Evolutionary conservation across 1,140 invertebrate species (phyloP).

Genomic region (Ceratina calcarata): DNA sequence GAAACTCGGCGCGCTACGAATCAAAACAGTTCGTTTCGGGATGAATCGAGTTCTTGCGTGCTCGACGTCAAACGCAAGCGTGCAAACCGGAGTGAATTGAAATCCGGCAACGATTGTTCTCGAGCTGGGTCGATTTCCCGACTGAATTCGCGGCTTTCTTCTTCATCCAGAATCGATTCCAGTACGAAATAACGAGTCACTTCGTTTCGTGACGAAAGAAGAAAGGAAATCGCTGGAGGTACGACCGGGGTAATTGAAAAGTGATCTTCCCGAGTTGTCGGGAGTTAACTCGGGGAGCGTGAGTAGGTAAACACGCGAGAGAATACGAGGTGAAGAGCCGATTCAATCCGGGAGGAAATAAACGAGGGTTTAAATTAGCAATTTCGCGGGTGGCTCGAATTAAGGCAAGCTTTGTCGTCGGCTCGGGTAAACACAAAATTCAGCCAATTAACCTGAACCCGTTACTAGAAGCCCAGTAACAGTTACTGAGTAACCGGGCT

Average conservation of each 20-base stretch:
- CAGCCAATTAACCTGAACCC: slow-evolving; percentile 18
- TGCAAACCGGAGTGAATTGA: not conserved
- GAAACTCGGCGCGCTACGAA: too few species aligned
- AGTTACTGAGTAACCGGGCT: not conserved
- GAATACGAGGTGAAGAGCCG: not conserved
- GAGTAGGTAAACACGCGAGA: not conserved
- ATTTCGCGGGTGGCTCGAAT: not conserved
- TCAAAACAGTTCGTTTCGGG: too few species aligned
- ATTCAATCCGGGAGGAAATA: not conserved
- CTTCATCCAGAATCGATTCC: too few species aligned
- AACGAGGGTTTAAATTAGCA: slow-evolving; percentile 17
- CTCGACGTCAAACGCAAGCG: not conserved
- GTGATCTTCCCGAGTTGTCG: not conserved
- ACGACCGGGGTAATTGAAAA: not conserved
- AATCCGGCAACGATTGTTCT: too few species aligned
- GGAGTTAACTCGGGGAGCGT: too few species aligned
- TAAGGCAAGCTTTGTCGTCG: not conserved
- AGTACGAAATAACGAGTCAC: not conserved
- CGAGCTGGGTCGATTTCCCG: too few species aligned
- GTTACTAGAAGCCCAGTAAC: too few species aligned
- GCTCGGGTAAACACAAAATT: slow-evolving; percentile 1
- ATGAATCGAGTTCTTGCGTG: not conserved
- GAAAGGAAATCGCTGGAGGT: not conserved
- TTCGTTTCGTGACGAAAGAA: not conserved
- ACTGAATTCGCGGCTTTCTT: too few species aligned